Base-by-base conservation (phyloP, 2,888 invertebrate genomes). In the Tanypteryx hageni region DNA sequence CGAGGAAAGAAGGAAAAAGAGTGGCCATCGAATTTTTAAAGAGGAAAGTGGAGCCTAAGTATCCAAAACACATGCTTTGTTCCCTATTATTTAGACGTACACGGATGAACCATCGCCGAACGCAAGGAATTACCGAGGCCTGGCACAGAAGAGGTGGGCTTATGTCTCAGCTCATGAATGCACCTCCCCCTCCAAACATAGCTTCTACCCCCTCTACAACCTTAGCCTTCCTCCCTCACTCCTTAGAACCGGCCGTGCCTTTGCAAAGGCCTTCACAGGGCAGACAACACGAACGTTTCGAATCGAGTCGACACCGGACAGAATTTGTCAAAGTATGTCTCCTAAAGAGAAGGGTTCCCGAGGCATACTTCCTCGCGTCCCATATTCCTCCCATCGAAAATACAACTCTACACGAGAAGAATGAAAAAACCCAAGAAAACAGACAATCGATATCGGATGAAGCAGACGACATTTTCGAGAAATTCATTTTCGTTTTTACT, bases 191-290 rank as follows among this genome's bases (percentile, higher is more conserved):
- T 61, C 31, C 18, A 4, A 27, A 16, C 83, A 56, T 56, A 44
- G 11, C 56, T 1, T n/a, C 82, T 31, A 44, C 83, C 83, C 13
- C 16, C 83, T 18, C 56, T 56, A 44, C 8, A 4, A 27, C 57
- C 83, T 83, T 56, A 44, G n/a, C 56, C 11, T n/a, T 44, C 16
- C 83, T 44, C 16, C 83, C 56, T n/a, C 82, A 31, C 82, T 2
- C 82, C 14, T 16, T n/a, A 44, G 27, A 16, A 61, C 86, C 61
- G 61, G 86, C 27, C 89, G 89, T 89, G 61, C 89, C 89, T 89
- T 89, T n/a, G 89, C 89, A 44, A 89, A 89, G 89, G 89, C 89
- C 89, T 89, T 68, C 89, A n/a, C 89, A 89, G 89, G 89, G 18
- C 64, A 22, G 89, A 64, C 89, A 89, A 89, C 89, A 86, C 61